A percentile compares a stretch with the other conserved stretches of the same genome.
These are phyloP conservation scores for Rhegmatorhina hoffmannsi DNA, from an alignment of 2,113 vertebrate genomes.

Conservation along the genomic window DNA sequence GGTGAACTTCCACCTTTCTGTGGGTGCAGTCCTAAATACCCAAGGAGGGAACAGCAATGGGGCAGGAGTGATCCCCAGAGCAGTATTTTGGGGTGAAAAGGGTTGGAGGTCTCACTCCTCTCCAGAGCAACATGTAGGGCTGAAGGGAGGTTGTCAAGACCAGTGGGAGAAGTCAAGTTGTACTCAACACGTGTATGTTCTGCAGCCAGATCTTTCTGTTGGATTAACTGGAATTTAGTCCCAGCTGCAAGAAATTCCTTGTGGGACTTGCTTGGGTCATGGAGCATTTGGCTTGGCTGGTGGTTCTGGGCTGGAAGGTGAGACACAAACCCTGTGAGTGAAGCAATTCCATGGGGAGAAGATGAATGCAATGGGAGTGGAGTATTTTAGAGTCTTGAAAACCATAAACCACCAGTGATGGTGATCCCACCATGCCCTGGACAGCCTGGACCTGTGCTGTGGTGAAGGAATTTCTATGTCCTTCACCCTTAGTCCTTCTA, in stretches of 20 bases:
- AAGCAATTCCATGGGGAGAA: not conserved
- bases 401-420: not conserved
- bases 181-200: not conserved
- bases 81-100: not conserved
- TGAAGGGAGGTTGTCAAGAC: not conserved
- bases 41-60: not conserved
- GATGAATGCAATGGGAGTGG: not conserved
- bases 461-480: not conserved
- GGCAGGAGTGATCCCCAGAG: not conserved
- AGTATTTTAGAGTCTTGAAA: not conserved
- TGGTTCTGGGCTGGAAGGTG: not conserved
- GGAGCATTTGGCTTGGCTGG: not conserved
- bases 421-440: not conserved
- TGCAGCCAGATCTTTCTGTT: constrained; percentile 1
- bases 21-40: not conserved
- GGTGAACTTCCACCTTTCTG: not conserved
- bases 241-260: not conserved
- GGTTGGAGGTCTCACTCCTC: not conserved
- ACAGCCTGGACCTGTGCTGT: not conserved
- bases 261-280: not conserved
- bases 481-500: not conserved
- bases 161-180: not conserved
- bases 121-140: fast-evolving
- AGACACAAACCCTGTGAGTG: not conserved
- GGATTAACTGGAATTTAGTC: not conserved